Evolutionary conservation across 1,140 invertebrate genomes (phyloP).

Genomic region (Zophobas atratus): DNA sequence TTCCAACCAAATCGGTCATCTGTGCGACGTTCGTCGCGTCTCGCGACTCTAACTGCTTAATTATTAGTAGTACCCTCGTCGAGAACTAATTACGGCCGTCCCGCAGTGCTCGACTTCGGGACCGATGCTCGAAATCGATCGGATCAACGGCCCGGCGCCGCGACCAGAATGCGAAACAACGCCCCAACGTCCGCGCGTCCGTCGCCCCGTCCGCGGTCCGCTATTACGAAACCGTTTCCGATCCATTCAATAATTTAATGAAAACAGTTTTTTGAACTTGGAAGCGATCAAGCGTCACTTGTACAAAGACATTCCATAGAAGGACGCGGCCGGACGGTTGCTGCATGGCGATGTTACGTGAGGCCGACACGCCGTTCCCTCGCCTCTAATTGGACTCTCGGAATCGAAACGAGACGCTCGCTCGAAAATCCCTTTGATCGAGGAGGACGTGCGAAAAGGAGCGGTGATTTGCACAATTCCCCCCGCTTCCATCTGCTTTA

Average conservation of each 20-base stretch:
- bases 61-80: neutral
- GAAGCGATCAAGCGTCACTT: constrained; percentile 3
- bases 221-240: neutral
- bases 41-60: constrained; percentile 18
- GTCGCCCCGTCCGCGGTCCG: neutral
- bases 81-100: no score
- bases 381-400: neutral
- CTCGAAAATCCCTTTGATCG: no score
- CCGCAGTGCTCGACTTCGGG: neutral
- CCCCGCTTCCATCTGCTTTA: no score
- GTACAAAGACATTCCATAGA: constrained; percentile 29
- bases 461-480: no score
- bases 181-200: neutral
- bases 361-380: constrained; percentile 4
- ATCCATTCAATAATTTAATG: neutral
- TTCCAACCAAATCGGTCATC: constrained; percentile 16
- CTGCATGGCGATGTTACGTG: constrained; percentile 4
- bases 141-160: no score
- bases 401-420: neutral
- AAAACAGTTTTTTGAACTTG: constrained; percentile 9
- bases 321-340: constrained; percentile 19
- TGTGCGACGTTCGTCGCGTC: neutral
- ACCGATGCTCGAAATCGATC: no score
- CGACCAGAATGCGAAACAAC: neutral
- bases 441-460: neutral